Percentiles rank a stretch among this genome's conserved stretches.
Conservation (phyloP, 1,140 invertebrate genomes). For the Teleopsis dalmanni region DNA sequence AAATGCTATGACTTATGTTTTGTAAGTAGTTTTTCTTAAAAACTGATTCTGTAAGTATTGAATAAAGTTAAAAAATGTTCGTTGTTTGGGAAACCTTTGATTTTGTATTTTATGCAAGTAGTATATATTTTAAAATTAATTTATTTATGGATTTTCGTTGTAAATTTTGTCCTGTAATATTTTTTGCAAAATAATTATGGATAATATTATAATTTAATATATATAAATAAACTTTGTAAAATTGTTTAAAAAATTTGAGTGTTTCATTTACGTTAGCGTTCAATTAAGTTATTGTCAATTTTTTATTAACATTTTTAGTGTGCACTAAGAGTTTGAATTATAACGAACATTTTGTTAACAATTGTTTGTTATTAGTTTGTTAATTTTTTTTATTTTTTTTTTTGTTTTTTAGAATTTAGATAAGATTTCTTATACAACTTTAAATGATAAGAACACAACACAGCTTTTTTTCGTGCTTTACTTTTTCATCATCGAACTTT, state of each 20-base stretch:
- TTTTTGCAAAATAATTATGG: neutral
- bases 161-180: neutral
- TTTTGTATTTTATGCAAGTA: conserved; percentile 5
- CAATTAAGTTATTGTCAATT: neutral
- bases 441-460: too few relatives aligned
- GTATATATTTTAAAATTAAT: too few relatives aligned
- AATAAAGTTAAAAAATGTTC: conserved; percentile 26
- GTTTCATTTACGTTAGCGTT: neutral
- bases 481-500: too few relatives aligned
- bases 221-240: neutral
- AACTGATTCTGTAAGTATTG: too few relatives aligned
- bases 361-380: neutral
- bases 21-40: conserved; percentile 10
- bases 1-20: neutral
- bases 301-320: neutral
- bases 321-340: too few relatives aligned
- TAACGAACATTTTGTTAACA: neutral
- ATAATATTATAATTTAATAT: neutral
- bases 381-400: neutral
- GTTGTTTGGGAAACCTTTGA: conserved; percentile 42
- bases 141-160: neutral
- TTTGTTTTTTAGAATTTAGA: neutral
- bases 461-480: too few relatives aligned
- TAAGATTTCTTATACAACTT: too few relatives aligned
- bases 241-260: neutral